A percentile compares a stretch with the other conserved stretches of the same genome.
phyloP scores from a whole-genome alignment of 2,888 invertebrate species.

The Branchipolynoe longqiensis region DNA sequence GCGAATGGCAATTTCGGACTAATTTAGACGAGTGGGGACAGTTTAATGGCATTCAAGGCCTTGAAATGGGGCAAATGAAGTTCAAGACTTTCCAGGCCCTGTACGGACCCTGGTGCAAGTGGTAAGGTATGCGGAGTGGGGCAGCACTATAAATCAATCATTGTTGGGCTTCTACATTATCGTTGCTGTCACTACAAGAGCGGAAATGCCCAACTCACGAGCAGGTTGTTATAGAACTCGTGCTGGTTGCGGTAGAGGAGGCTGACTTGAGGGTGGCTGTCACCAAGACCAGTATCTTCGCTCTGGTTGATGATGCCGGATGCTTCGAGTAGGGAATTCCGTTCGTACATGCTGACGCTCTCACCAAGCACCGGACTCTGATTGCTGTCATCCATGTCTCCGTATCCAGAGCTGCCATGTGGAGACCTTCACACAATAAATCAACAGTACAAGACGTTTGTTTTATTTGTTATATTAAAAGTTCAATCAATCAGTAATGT shows the following conservation, averaged over 20 bases:
- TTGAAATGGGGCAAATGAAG: too few relatives aligned
- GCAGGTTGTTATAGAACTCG: slow-evolving; percentile 76
- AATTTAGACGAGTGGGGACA: too few relatives aligned
- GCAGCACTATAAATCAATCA: too few relatives aligned
- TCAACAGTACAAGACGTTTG: too few relatives aligned
- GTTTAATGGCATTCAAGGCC: not conserved
- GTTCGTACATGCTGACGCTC: slow-evolving; percentile 66
- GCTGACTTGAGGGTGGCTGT: slow-evolving; percentile 54
- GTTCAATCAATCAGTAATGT: too few relatives aligned
- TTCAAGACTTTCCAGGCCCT: too few relatives aligned
- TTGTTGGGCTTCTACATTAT: too few relatives aligned
- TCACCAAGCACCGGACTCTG: slow-evolving; percentile 64
- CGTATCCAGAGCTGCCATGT: slow-evolving; percentile 41
- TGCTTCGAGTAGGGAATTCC: not conserved
- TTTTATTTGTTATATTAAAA: too few relatives aligned
- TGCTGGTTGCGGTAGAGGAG: slow-evolving; percentile 71
- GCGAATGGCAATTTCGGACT: too few relatives aligned
- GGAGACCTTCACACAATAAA: slow-evolving; percentile 54
- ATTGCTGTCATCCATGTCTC: slow-evolving; percentile 57
- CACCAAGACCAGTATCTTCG: slow-evolving; percentile 45
- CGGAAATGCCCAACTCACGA: slow-evolving; percentile 69
- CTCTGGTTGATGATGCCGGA: slow-evolving; percentile 30
- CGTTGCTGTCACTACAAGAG: too few relatives aligned
- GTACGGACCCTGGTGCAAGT: too few relatives aligned
- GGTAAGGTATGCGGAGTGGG: too few relatives aligned